Percentiles rank a stretch among this genome's conserved stretches.
phyloP scores from a whole-genome alignment of 1,140 invertebrate genomes.

The Achatina immaculata region DNA sequence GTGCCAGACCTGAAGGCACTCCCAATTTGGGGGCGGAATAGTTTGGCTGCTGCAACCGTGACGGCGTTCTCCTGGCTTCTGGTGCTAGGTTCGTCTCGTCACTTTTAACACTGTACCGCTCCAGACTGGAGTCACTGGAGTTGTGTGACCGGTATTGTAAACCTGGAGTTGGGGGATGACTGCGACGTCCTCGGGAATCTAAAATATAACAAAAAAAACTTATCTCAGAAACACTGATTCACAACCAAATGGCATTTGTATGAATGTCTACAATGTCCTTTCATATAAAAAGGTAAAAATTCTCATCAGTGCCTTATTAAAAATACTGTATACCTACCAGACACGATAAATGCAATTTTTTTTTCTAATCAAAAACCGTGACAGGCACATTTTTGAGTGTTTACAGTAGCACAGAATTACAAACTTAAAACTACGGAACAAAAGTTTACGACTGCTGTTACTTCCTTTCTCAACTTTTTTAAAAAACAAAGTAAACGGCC shows the following conservation, averaged over 20 bases:
- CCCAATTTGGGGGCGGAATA: neutral
- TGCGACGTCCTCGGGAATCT: constrained; percentile 23
- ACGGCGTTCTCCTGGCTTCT: constrained; percentile 16
- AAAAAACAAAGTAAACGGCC: too few species aligned
- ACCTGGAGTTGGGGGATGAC: neutral
- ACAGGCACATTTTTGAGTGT: neutral
- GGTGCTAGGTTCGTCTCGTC: constrained; percentile 35
- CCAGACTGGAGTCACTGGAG: constrained; percentile 33
- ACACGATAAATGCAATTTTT: neutral
- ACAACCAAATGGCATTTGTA: neutral
- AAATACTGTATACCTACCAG: neutral
- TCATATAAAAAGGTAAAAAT: neutral
- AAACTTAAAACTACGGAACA: too few species aligned
- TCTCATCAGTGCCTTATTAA: neutral
- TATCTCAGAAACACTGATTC: neutral
- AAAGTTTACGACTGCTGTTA: too few species aligned
- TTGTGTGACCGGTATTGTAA: constrained; percentile 34
- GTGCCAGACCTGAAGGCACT: neutral
- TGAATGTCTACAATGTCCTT: neutral
- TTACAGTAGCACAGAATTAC: too few species aligned
- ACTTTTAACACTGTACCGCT: constrained; percentile 30
- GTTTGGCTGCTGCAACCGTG: constrained; percentile 30
- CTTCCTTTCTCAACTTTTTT: too few species aligned
- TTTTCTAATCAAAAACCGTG: neutral
- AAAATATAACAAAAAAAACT: neutral